Conservation (phyloP, 2,888 invertebrate species). For the Reticulitermes lucifugus region DNA sequence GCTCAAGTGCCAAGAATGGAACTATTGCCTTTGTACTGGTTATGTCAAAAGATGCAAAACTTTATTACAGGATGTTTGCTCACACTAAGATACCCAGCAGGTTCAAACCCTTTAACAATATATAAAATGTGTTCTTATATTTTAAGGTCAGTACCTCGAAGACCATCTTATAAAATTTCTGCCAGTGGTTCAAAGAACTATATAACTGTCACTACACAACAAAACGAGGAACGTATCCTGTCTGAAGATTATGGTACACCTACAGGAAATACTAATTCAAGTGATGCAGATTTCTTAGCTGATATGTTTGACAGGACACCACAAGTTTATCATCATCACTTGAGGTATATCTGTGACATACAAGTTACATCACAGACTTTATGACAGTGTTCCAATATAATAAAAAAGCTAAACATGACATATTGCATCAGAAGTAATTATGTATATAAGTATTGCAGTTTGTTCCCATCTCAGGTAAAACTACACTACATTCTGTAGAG, state of each 20-base stretch:
- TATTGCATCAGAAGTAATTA: background rate
- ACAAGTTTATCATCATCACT: background rate
- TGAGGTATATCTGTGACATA: background rate
- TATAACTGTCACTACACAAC: background rate
- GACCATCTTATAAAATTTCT: background rate
- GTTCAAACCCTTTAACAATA: background rate
- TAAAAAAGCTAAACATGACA: background rate
- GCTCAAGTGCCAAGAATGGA: too few relatives aligned
- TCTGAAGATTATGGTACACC: background rate
- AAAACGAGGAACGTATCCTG: background rate
- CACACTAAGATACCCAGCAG: too few relatives aligned
- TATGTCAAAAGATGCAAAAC: too few relatives aligned
- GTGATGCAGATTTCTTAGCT: background rate
- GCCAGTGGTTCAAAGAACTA: background rate
- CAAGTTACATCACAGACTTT: background rate
- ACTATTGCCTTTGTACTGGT: too few relatives aligned
- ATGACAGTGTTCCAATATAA: background rate
- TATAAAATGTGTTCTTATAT: background rate
- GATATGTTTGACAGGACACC: background rate
- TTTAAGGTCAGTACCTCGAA: background rate
- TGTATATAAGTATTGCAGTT: background rate
- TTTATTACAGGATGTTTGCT: too few relatives aligned
- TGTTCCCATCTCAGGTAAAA: background rate
- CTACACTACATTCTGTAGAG: too few relatives aligned
- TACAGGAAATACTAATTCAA: background rate